Conservation (phyloP, 2,113 vertebrate species). For the Alces alces region DNA sequence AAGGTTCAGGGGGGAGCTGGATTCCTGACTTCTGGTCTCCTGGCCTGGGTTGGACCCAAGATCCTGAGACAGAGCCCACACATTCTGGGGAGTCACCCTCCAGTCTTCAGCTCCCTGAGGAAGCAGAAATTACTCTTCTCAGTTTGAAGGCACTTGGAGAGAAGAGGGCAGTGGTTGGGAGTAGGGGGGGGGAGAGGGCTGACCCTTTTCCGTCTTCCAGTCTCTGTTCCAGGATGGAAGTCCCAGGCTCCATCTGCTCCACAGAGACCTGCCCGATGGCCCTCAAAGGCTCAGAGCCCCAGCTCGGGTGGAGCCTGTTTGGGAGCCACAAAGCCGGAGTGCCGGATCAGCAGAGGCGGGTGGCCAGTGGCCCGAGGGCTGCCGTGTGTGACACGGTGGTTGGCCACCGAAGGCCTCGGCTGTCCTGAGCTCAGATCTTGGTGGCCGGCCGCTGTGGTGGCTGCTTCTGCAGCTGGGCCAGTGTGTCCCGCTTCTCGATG, state of each 20-base stretch:
- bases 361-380: accelerated
- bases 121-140: neutral
- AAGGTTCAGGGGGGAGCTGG: neutral
- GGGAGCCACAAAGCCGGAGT: neutral
- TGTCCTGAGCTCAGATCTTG: constrained; percentile 1
- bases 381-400: neutral
- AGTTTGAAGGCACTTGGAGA: constrained; percentile 30
- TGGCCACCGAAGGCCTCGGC: neutral
- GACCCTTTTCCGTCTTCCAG: neutral
- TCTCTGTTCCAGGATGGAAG: neutral
- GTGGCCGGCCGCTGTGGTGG: neutral
- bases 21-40: neutral
- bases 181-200: accelerated
- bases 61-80: neutral
- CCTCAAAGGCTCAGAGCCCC: neutral
- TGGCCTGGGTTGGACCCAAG: neutral
- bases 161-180: neutral
- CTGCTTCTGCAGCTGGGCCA: constrained; percentile 82
- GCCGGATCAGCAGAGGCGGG: accelerated
- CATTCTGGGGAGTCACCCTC: neutral
- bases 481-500: constrained; percentile 92
- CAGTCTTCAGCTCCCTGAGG: neutral
- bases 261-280: neutral
- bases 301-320: accelerated
- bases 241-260: neutral